Conservation (phyloP, 2,113 vertebrate genomes). For the Seriola dumerili region DNA sequence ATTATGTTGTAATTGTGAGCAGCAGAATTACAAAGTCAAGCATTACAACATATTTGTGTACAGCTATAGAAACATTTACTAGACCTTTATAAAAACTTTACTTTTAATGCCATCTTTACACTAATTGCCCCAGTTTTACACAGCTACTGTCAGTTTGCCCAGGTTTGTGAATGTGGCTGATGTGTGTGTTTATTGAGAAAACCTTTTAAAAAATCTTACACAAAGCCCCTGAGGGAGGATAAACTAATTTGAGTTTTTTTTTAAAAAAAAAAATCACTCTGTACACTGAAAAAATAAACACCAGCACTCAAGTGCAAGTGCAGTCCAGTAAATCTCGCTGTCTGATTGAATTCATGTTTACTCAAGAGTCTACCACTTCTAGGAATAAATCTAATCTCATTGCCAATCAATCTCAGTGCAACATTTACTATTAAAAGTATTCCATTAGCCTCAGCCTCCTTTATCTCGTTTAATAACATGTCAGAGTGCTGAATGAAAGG, state of each 20-base stretch:
- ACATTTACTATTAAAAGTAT: slow-evolving; percentile 58
- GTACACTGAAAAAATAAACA: slow-evolving; percentile 76
- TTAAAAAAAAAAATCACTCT: slow-evolving; percentile 41
- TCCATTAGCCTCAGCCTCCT: slow-evolving; percentile 60
- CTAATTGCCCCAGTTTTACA: slow-evolving; percentile 18
- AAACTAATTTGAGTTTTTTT: slow-evolving; percentile 69
- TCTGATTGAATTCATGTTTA: slow-evolving; percentile 68
- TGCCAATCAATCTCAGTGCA: slow-evolving; percentile 52
- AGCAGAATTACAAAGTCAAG: neutral
- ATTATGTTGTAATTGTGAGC: neutral
- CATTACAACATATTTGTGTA: neutral
- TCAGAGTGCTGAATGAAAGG: slow-evolving; percentile 52
- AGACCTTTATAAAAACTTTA: neutral
- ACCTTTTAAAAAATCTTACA: slow-evolving; percentile 72
- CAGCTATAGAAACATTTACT: neutral
- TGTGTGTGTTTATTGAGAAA: slow-evolving; percentile 55
- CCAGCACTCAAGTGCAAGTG: slow-evolving; percentile 44
- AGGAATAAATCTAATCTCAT: slow-evolving; percentile 63
- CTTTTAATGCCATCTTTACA: neutral
- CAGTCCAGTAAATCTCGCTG: slow-evolving; percentile 58
- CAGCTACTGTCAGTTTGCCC: slow-evolving; percentile 30
- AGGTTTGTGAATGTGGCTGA: slow-evolving; percentile 42
- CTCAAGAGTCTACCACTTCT: slow-evolving; percentile 58
- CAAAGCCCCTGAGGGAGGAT: slow-evolving; percentile 66
- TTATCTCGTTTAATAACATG: slow-evolving; percentile 68